Base-by-base conservation (phyloP, 1,140 invertebrate species). In the Formica exsecta region DNA sequence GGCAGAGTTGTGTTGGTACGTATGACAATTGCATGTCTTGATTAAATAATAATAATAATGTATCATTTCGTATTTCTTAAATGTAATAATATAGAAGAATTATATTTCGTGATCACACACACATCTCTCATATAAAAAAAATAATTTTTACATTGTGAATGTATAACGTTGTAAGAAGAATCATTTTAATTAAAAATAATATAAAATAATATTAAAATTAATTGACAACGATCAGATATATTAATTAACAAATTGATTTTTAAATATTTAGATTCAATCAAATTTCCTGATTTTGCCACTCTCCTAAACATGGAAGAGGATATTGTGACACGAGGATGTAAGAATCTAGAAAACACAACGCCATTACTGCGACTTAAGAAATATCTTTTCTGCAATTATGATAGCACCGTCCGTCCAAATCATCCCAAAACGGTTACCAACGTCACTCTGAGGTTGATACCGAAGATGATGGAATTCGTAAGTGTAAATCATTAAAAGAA, bases 381-480 rank as follows among this genome's bases (percentile, higher is more conserved):
- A 8, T 93, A 95, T 84, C 76, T 96, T 3, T 94, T 96, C 36
- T 95, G 95, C 44, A 93, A 95, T 74, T 96, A 96, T 89, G 96
- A 96, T 80, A 89, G 85, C 4, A 92, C 91, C 2, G 88, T 96
- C 0, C 94, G 96, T 62, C 96, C 96, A 0, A 91, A 93, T 11
- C 22, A 85, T 0, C 86, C 94, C n/a, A 92, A 95, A 71, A 86
- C 91, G 16, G 93, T 93, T 0, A 95, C 95, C 2, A 94, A 91
- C 8, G 95, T 96, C 3, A 89, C 91, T 0, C 79, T 96, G 11
- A 90, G 89, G 3, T 22, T 96, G 1, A 89, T 94, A n/a, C 93
- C 96, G 6, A 95, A 95, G 85, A 94, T 96, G 51, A 93, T 96
- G 79, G 93, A 95, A 74, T 95, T 96, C 66, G 96, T 96, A 94